A percentile compares a stretch with the other conserved stretches of the same genome.
Conservation (phyloP, 2,797 vertebrate genomes). For the Gambusia yucatana region DNA sequence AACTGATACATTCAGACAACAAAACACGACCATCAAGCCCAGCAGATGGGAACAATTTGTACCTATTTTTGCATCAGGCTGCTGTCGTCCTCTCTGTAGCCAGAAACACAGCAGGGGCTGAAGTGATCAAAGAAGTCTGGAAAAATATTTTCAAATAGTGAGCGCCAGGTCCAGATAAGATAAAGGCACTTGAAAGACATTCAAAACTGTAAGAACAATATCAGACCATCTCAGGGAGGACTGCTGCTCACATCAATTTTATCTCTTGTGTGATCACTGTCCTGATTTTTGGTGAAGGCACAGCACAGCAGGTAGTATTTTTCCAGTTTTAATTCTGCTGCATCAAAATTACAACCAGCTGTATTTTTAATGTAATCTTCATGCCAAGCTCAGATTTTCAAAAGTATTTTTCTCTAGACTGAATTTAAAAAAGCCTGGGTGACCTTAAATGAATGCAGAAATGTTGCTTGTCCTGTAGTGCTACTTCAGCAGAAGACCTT, state of each 20-base stretch:
- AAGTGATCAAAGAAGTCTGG: neutral
- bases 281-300: neutral
- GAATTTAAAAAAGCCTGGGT: neutral
- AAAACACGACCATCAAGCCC: neutral
- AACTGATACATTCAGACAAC: neutral
- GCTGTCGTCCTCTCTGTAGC: neutral
- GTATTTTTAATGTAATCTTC: neutral
- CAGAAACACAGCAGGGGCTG: neutral
- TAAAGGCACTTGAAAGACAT: neutral
- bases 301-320: neutral
- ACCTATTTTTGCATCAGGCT: neutral
- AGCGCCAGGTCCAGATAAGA: neutral
- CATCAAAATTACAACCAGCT: neutral
- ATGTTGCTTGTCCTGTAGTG: neutral
- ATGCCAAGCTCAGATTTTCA: neutral
- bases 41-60: neutral
- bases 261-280: neutral
- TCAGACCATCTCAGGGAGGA: neutral
- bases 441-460: neutral
- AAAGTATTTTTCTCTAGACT: neutral
- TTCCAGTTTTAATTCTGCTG: neutral
- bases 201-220: neutral
- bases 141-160: neutral
- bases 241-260: neutral
- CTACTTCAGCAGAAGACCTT: neutral